A percentile compares a stretch with the other conserved stretches of the same genome.
phyloP scores from a whole-genome alignment of 2,113 vertebrate species.

The Ceyx cyanopectus region DNA sequence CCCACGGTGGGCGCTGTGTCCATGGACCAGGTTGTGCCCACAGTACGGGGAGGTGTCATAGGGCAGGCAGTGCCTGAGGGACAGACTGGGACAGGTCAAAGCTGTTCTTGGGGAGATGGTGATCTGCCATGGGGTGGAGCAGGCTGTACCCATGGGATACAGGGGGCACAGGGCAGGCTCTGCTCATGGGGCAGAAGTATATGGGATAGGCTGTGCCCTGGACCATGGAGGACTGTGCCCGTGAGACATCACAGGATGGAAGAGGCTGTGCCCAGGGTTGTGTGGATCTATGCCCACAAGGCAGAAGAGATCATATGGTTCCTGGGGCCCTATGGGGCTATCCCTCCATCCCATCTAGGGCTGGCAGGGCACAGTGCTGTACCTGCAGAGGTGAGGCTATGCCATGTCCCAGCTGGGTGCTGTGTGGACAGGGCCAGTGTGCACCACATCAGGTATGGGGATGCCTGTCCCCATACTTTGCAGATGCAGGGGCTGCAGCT shows the following conservation, averaged over 20 bases:
- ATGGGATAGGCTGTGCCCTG: background rate
- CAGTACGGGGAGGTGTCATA: background rate
- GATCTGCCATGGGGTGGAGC: background rate
- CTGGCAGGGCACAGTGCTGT: background rate
- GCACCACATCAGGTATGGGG: background rate
- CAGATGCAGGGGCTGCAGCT: background rate
- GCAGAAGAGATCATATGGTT: background rate
- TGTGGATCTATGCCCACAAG: background rate
- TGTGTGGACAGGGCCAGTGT: fast-evolving
- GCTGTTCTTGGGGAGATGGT: background rate
- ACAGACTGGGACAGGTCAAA: background rate
- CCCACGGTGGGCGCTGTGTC: background rate
- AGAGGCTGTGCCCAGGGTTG: background rate
- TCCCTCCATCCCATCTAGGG: background rate
- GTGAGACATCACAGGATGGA: fast-evolving
- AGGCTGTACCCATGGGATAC: background rate
- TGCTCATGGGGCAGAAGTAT: background rate
- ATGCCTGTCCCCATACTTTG: background rate
- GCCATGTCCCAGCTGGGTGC: background rate
- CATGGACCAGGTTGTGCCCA: background rate
- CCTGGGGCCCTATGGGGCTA: background rate
- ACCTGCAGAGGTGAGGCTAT: background rate
- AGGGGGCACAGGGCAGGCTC: background rate
- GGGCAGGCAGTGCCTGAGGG: background rate
- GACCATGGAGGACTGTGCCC: background rate